Conservation (phyloP, 2,113 vertebrate species). For the Otocyon megalotis region DNA sequence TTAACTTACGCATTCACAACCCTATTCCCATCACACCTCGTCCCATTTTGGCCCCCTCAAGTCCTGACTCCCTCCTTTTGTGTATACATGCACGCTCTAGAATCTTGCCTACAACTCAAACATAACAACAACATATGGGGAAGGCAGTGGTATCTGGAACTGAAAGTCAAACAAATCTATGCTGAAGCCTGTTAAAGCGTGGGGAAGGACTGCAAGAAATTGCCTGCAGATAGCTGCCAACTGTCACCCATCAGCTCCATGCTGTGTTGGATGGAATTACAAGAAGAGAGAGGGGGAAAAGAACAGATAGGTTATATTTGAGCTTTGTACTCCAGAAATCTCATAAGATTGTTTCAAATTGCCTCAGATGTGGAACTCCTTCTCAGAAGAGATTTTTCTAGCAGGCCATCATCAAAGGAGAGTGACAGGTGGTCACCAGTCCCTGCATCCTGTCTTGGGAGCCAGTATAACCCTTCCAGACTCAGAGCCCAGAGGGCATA, state of each 20-base stretch:
- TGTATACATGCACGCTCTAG: not conserved
- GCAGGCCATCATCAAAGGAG: not conserved
- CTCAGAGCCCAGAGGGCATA: not conserved
- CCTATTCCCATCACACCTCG: not conserved
- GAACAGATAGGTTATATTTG: not conserved
- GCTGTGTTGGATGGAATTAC: not conserved
- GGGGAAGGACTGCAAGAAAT: accelerated
- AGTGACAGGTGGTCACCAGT: not conserved
- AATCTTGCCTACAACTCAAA: not conserved
- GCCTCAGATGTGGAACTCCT: not conserved
- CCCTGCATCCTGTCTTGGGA: accelerated
- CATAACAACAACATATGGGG: not conserved
- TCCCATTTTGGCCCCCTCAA: not conserved
- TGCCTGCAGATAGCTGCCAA: not conserved
- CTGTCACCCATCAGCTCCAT: not conserved
- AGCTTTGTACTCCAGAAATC: constrained; percentile 52
- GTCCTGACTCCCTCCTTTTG: not conserved
- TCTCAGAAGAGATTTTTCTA: not conserved
- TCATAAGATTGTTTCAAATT: constrained; percentile 16
- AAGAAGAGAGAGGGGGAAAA: not conserved
- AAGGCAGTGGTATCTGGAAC: not conserved
- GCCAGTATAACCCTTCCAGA: not conserved
- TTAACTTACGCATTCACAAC: not conserved
- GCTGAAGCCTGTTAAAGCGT: not conserved
- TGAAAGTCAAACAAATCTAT: not conserved